Conservation (phyloP, 1,140 invertebrate species). For the Hylyphantes graminicola region DNA sequence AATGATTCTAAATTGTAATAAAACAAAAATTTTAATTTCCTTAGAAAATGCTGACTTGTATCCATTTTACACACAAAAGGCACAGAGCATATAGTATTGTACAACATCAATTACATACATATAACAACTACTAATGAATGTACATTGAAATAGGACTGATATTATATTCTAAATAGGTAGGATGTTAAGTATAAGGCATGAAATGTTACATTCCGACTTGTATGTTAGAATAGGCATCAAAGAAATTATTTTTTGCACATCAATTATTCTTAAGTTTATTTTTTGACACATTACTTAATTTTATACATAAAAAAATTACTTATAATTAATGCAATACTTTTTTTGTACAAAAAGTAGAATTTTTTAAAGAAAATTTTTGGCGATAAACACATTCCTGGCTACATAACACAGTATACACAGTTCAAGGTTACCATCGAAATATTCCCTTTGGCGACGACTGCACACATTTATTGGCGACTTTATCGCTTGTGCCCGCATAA, state of each 20-base stretch:
- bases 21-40: not conserved
- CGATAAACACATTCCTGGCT: too few species aligned
- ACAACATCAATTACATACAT: constrained; percentile 30
- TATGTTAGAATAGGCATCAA: not conserved
- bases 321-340: not conserved
- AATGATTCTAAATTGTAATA: not conserved
- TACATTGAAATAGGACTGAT: not conserved
- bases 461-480: too few species aligned
- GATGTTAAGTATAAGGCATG: not conserved
- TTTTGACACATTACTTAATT: too few species aligned
- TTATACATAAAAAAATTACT: too few species aligned
- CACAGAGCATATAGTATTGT: constrained; percentile 37
- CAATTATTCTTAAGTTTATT: not conserved
- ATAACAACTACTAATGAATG: not conserved
- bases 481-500: too few species aligned
- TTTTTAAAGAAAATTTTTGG: too few species aligned
- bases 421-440: too few species aligned
- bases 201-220: not conserved
- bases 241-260: not conserved
- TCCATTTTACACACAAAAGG: constrained; percentile 32
- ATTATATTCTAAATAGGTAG: not conserved
- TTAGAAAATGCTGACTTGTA: not conserved
- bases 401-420: too few species aligned
- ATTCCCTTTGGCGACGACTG: too few species aligned
- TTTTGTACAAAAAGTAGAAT: not conserved